A percentile compares a stretch with the other conserved stretches of the same genome.
phyloP scores from a whole-genome alignment of 2,797 vertebrate species.

The Neosilurus mollespiculum region DNA sequence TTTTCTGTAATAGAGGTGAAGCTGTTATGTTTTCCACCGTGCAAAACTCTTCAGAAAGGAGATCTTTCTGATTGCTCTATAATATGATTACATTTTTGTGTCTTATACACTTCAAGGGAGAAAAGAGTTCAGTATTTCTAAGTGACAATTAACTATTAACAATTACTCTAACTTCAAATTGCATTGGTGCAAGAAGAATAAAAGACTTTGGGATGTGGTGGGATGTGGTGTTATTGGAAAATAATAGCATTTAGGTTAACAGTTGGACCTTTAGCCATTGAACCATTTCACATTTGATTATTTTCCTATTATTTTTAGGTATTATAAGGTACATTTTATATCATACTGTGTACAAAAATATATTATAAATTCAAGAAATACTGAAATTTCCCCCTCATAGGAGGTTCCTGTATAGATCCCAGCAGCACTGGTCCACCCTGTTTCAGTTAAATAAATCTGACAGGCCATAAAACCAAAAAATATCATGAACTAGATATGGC shows the following conservation, averaged over 20 bases:
- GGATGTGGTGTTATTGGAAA: background rate
- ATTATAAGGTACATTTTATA: too few species aligned
- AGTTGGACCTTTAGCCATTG: background rate
- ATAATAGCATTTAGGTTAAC: background rate
- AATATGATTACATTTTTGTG: background rate
- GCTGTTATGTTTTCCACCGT: background rate
- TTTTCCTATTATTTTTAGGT: background rate
- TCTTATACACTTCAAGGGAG: background rate
- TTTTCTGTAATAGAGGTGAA: background rate
- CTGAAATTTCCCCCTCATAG: background rate
- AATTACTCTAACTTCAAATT: background rate
- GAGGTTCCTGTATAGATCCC: constrained; percentile 19
- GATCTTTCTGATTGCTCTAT: background rate
- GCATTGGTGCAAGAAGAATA: background rate
- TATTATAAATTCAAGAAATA: background rate
- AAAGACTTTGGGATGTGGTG: background rate
- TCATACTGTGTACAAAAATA: too few species aligned
- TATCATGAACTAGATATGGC: constrained; percentile 19
- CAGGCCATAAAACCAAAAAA: constrained; percentile 7
- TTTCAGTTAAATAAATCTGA: constrained; percentile 13
- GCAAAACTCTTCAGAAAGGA: background rate
- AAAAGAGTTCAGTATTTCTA: background rate
- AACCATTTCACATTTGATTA: background rate
- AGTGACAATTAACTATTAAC: background rate
- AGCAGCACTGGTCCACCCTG: background rate